Evolutionary conservation across 64 coral and sea anemone species (phyloP).

Genomic region (Actinia tenebrosa): DNA sequence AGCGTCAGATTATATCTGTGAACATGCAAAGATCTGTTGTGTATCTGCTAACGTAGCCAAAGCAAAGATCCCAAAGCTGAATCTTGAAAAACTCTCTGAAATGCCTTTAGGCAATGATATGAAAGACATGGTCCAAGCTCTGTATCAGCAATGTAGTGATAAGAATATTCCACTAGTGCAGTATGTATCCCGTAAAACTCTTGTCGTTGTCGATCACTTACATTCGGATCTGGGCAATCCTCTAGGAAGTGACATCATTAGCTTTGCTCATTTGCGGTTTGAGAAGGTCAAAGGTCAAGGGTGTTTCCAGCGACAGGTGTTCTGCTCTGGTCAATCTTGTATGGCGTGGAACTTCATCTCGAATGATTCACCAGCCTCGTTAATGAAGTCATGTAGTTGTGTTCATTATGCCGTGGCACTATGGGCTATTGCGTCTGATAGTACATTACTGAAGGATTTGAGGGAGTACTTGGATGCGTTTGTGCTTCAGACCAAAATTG

Average conservation of each 20-base stretch:
- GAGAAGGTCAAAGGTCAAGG: constrained; percentile 54
- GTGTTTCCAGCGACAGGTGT: constrained; percentile 56
- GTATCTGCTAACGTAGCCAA: constrained; percentile 4
- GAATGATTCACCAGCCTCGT: neutral
- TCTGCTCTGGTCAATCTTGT: constrained; percentile 80
- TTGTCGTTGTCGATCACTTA: constrained; percentile 85
- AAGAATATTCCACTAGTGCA: constrained; percentile 77
- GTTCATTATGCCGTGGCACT: constrained; percentile 78
- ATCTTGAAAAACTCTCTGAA: constrained; percentile 32
- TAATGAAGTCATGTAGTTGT: constrained; percentile 51
- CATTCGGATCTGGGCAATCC: constrained; percentile 37
- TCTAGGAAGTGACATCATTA: constrained; percentile 42
- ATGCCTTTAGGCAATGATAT: constrained; percentile 41
- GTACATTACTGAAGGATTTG: constrained; percentile 58
- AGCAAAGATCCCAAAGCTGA: constrained; percentile 60
- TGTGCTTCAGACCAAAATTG: neutral
- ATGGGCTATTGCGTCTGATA: constrained; percentile 85
- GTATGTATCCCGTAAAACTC: constrained; percentile 52
- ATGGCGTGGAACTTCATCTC: constrained; percentile 74
- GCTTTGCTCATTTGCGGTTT: constrained; percentile 89
- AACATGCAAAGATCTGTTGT: constrained; percentile 77
- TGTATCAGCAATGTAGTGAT: constrained; percentile 38
- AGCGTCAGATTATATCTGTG: constrained; percentile 55
- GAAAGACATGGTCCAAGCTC: constrained; percentile 40
- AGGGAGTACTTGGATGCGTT: constrained; percentile 47